Base-by-base conservation (phyloP, 1,140 invertebrate species). In the Oedothorax gibbosus region DNA sequence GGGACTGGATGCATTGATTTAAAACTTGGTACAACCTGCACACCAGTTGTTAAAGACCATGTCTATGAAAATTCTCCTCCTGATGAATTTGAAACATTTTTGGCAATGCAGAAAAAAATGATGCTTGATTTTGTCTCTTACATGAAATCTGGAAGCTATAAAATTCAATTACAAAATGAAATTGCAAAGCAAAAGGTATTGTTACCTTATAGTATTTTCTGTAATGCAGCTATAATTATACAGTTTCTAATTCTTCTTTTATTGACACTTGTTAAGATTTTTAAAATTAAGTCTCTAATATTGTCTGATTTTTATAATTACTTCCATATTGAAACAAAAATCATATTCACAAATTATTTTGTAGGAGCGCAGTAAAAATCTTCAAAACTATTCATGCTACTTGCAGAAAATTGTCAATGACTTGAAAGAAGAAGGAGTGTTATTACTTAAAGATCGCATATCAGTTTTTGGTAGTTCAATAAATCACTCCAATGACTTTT, bases 321-420 rank as follows among this genome's bases (percentile, higher is more conserved):
- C 35, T 35, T 35, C 35, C 5, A 35, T 35, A 5, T 35, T 35
- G 35, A 35, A 35, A 35, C 35, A 35, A 35, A 35, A 35, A 35
- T 35, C 35, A 35, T 35, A 35, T 35, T 35, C 35, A 2, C 35
- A 21, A 75, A 77, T 78, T 75, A 85, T 87, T 84, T 89, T 90
- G 62, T 90, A 94, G 92, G 95, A 97, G 51, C 92, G 95, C 69
- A 94, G 94, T 53, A 94, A 94, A 18, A 95, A 97, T 14, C n/a
- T 84, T 14, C 54, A 84, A 20, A 75, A 11, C 7, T 71, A 84
- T 57, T 89, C 20, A 18, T 54, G 50, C 11, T 62, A 84, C 57
- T 91, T 98, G 81, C 96, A 98, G 86, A 96, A 96, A 89, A 96
- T 97, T 91, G 97, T 98, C 84, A 95, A 94, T 88, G 93, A 95